Conservation (phyloP, 2,113 vertebrate species). For the Pomatostomus ruficeps region DNA sequence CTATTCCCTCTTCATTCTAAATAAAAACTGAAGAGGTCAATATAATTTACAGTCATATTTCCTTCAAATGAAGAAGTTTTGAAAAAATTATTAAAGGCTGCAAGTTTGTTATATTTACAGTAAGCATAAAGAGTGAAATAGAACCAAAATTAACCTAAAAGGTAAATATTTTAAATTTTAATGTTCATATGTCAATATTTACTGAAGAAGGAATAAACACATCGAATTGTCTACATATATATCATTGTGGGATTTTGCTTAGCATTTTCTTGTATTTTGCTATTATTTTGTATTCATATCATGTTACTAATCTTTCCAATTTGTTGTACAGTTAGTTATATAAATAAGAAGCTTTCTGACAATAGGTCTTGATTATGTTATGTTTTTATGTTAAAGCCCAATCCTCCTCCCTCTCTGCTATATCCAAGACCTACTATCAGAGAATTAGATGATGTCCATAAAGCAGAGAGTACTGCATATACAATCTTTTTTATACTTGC, state of each 20-base stretch:
- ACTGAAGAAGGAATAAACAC: background rate
- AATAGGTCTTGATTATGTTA: background rate
- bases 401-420: background rate
- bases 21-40: background rate
- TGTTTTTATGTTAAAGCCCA: background rate
- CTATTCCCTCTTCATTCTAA: background rate
- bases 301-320: background rate
- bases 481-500: background rate
- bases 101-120: background rate
- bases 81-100: background rate
- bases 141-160: background rate
- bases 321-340: background rate
- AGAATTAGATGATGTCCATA: background rate
- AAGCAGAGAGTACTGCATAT: background rate
- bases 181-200: background rate
- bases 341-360: background rate
- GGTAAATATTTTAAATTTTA: background rate
- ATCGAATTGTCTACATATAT: background rate
- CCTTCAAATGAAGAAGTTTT: background rate
- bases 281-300: background rate
- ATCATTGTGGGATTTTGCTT: background rate
- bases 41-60: background rate
- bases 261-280: background rate
- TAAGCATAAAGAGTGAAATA: background rate
- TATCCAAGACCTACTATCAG: background rate